Evolutionary conservation across 2,113 vertebrate genomes (phyloP).

Genomic region (Xenotilapia leptura): DNA sequence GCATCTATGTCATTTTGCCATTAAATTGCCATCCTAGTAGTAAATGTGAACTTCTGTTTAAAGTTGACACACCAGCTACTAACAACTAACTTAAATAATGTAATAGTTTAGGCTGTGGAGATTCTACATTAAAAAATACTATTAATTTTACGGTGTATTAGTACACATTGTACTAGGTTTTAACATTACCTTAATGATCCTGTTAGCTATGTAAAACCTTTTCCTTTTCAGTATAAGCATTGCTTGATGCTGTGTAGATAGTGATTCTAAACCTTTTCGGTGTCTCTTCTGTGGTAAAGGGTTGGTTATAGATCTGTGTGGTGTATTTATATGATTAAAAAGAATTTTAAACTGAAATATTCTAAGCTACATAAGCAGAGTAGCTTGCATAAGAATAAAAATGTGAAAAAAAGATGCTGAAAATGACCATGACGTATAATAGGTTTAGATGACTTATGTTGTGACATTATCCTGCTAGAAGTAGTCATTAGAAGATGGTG

Average conservation of each 20-base stretch:
- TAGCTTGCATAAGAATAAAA: not conserved
- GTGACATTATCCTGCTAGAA: not conserved
- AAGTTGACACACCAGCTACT: not conserved
- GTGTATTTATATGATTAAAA: not conserved
- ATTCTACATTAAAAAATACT: not conserved
- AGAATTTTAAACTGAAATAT: not conserved
- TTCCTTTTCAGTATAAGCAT: not conserved
- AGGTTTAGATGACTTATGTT: not conserved
- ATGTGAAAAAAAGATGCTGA: not conserved
- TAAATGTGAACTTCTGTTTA: not conserved
- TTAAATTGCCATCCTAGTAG: not conserved
- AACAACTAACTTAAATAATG: not conserved
- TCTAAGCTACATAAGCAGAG: not conserved
- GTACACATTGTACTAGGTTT: not conserved
- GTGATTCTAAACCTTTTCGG: not conserved
- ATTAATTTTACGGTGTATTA: not conserved
- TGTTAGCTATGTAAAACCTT: not conserved
- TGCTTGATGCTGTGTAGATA: not conserved
- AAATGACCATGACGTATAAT: not conserved
- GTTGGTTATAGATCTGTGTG: not conserved
- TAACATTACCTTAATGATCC: not conserved
- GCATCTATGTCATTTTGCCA: not conserved
- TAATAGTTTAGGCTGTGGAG: not conserved
- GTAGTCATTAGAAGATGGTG: not conserved
- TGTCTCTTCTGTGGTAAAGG: not conserved